These are phyloP conservation scores for Synergus laeviventris DNA, from an alignment of 2,888 invertebrate genomes.

Conservation along the genomic window DNA sequence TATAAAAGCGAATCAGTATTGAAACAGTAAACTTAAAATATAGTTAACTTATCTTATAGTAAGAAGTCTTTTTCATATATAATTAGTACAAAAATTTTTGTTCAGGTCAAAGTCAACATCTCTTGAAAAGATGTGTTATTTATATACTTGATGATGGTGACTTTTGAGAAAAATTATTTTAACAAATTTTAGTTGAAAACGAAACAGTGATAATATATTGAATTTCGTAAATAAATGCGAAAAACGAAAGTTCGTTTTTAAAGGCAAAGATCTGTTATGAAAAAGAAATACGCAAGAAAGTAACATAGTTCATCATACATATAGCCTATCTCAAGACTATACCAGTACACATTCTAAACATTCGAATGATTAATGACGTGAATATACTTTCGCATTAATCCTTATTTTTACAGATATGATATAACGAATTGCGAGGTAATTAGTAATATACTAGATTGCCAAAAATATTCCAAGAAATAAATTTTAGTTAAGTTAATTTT, in stretches of 20 bases:
- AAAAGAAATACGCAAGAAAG: not conserved
- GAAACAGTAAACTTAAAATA: not conserved
- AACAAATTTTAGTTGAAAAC: not conserved
- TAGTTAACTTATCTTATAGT: not conserved
- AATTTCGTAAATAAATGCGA: not conserved
- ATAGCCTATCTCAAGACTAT: not conserved
- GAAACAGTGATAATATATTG: not conserved
- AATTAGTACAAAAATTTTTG: not conserved
- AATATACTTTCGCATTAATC: too few relatives aligned
- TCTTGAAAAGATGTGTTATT: not conserved
- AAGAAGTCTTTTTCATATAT: not conserved
- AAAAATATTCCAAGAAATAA: not conserved
- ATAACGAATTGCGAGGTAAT: not conserved
- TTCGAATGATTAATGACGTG: not conserved
- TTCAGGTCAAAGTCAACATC: not conserved
- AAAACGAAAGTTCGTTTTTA: not conserved
- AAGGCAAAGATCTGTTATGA: not conserved
- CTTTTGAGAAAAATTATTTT: not conserved
- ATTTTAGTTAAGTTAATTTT: too few relatives aligned
- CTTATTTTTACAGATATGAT: too few relatives aligned
- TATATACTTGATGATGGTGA: not conserved
- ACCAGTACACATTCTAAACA: not conserved
- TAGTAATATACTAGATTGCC: not conserved
- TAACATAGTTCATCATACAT: not conserved
- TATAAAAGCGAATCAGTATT: not conserved